A percentile compares a stretch with the other conserved stretches of the same genome.
Conservation (phyloP, 2,888 invertebrate genomes). For the Tribolium freemani region DNA sequence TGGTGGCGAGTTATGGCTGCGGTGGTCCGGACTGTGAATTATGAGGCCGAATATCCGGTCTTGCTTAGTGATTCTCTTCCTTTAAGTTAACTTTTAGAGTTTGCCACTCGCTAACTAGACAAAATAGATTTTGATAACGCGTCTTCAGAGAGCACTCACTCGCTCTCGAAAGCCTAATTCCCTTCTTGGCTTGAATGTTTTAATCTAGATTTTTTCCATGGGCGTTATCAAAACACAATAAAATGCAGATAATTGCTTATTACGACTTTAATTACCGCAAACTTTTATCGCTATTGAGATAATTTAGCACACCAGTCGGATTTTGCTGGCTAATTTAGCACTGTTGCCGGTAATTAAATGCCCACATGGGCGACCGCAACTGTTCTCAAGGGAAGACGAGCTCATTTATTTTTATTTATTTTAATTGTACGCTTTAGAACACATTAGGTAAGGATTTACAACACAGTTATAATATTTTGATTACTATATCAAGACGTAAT, state of each 20-base stretch:
- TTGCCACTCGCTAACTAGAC: slow-evolving; percentile 46
- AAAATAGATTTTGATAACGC: slow-evolving; percentile 42
- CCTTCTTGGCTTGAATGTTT: neutral
- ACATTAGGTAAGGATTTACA: no score
- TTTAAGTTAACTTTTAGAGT: slow-evolving; percentile 47
- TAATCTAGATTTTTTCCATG: neutral
- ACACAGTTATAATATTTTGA: no score
- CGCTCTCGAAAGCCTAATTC: neutral
- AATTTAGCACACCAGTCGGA: slow-evolving; percentile 30
- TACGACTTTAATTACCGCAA: slow-evolving; percentile 24
- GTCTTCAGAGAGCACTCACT: neutral
- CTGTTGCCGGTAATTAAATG: slow-evolving; percentile 27
- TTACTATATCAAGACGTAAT: no score
- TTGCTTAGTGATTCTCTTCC: slow-evolving; percentile 46
- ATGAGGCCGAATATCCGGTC: slow-evolving; percentile 58
- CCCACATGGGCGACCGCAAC: slow-evolving; percentile 13
- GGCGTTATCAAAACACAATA: slow-evolving; percentile 12
- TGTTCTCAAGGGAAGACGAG: slow-evolving; percentile 17
- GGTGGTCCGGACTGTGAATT: slow-evolving; percentile 55
- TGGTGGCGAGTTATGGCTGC: slow-evolving; percentile 53
- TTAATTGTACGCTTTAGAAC: neutral
- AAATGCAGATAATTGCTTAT: slow-evolving; percentile 16
- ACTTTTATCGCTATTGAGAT: slow-evolving; percentile 32
- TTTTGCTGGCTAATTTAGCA: slow-evolving; percentile 23
- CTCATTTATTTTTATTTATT: slow-evolving; percentile 20